Base-by-base conservation (phyloP, 2,113 vertebrate species). In the Halcyon senegalensis region DNA sequence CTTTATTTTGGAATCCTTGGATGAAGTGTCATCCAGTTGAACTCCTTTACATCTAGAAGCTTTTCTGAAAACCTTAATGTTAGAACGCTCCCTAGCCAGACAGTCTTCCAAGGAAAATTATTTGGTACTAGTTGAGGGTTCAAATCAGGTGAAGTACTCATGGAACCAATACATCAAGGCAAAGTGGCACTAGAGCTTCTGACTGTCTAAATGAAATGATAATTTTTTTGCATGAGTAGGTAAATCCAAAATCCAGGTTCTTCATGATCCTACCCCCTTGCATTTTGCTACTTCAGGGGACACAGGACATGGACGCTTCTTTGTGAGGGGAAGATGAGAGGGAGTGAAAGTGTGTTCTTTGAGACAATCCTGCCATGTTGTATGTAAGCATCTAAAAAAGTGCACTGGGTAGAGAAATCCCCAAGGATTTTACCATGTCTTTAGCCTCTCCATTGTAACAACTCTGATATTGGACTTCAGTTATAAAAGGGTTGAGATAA, bases 301-400 rank as follows among this genome's bases (percentile, higher is more conserved):
- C 11, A 8, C 7, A 67, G 58, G 41, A 50, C 9, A 23, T 5
- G 7, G 39, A 33, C 0, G 0, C 7, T 53, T 15, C 8, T 67
- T 77, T 48, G 1, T 31, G 19, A 91, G 11, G 2, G 5, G 11
- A 76, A 76, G 16, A 72, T 4, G 7, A 55, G 4, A 63, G 11
- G 3, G 17, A 59, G 11, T 74, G 39, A 33, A 55, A 39, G 11
- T 10, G 4, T 60, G 69, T 74, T 41, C 3, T n/a, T 74, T 48
- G 27, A 76, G 46, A 67, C 2, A 3, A 3, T 78, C 3, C 23
- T 76, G 23, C 35, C 9, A 6, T 74, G 28, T 20, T 60, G 2
- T 30, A 23, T 41, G 5, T 17, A 62, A 51, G 11, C 19, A 35
- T 43, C 15, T 44, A 79, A 46, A 25, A 75, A 78, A 37, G 23